These are phyloP conservation scores for Vannuccia rotundouncinata DNA, from an alignment of 2,888 invertebrate genomes.

Conservation along the genomic window DNA sequence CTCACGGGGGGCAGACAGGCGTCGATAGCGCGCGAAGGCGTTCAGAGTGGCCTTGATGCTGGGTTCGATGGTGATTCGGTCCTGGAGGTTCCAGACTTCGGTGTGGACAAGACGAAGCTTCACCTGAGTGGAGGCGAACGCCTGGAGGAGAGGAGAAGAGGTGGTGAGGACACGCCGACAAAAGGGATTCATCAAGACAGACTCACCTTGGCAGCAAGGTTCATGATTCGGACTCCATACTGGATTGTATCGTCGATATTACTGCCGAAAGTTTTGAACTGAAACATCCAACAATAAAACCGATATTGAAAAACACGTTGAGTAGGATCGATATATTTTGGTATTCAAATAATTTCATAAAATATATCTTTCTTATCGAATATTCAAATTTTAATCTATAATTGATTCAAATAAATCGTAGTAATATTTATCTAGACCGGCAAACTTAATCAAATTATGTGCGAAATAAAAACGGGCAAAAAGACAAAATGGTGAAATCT, in stretches of 20 bases:
- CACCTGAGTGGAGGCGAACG: slow-evolving; percentile 32
- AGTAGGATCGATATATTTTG: too few relatives aligned
- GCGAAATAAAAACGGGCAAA: too few relatives aligned
- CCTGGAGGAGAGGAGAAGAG: background rate
- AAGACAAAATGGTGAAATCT: too few relatives aligned
- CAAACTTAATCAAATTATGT: too few relatives aligned
- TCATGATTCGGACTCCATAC: background rate
- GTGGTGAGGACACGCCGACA: too few relatives aligned
- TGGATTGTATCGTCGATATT: background rate
- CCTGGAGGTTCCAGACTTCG: slow-evolving; percentile 38
- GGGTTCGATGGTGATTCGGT: slow-evolving; percentile 30
- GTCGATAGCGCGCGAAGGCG: slow-evolving; percentile 28
- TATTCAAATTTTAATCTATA: too few relatives aligned
- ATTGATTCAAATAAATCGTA: too few relatives aligned
- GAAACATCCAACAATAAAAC: too few relatives aligned
- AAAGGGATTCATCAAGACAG: background rate
- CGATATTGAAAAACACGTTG: too few relatives aligned
- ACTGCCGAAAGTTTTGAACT: background rate
- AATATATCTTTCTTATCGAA: too few relatives aligned
- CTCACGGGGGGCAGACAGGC: background rate
- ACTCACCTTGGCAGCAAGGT: background rate
- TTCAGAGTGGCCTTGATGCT: slow-evolving; percentile 39
- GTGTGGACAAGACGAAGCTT: slow-evolving; percentile 31
- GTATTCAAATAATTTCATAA: too few relatives aligned
- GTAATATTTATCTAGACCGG: too few relatives aligned